phyloP scores from a whole-genome alignment of 2,888 invertebrate genomes.

The Corbicula japonica region DNA sequence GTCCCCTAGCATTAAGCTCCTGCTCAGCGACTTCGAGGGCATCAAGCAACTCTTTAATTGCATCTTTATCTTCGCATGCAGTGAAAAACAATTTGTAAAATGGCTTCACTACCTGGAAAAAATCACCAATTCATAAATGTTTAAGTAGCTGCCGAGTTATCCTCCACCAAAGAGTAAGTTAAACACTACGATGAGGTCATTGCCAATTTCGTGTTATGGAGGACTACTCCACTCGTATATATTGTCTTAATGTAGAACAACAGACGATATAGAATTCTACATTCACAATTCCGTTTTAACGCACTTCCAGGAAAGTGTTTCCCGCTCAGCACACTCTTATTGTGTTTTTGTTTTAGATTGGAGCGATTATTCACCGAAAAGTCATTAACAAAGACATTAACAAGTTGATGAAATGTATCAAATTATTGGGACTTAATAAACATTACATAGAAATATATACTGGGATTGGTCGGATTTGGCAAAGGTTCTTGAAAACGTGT shows the following conservation, averaged over 20 bases:
- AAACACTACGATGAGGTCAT: no score
- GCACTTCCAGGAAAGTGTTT: no score
- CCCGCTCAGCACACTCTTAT: no score
- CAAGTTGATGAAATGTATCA: no score
- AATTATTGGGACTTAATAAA: no score
- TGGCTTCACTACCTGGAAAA: conserved; percentile 21
- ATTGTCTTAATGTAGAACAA: background rate
- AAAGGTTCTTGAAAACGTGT: no score
- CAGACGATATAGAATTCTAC: background rate
- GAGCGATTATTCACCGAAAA: no score
- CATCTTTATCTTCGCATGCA: background rate
- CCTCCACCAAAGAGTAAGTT: no score
- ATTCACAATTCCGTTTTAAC: background rate
- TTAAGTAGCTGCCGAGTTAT: background rate
- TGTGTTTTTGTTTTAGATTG: no score
- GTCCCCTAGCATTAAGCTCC: conserved; percentile 9
- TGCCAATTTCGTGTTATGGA: background rate
- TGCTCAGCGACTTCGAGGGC: conserved; percentile 12
- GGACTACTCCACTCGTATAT: background rate
- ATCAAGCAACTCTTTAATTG: background rate
- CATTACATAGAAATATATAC: no score
- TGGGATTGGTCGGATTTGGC: no score
- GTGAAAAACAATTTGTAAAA: conserved; percentile 40
- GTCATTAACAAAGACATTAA: no score
- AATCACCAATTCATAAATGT: background rate